Percentiles rank a stretch among this genome's conserved stretches.
Evolutionary conservation across 1,140 invertebrate species (phyloP).

Genomic region (Patella vulgata): DNA sequence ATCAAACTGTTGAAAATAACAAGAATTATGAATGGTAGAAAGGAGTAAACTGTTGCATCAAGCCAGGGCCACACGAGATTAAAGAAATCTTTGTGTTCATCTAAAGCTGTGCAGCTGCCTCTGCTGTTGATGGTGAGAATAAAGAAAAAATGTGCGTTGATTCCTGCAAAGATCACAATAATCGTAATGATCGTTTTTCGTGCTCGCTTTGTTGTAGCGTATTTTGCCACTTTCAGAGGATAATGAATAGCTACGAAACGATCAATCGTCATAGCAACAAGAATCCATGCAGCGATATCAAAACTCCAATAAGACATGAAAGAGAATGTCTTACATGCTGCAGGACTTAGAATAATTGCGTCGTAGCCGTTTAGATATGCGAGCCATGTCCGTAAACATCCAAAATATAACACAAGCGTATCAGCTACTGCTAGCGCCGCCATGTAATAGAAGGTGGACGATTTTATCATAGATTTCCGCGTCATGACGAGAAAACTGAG

Average conservation of each 20-base stretch:
- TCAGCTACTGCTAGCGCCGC: conserved; percentile 55
- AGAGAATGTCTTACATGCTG: conserved; percentile 33
- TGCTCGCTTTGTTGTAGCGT: conserved; percentile 30
- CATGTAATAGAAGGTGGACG: conserved; percentile 59
- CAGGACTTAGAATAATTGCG: conserved; percentile 17
- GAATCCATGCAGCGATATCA: conserved; percentile 50
- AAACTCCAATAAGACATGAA: conserved; percentile 45
- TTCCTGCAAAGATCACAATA: conserved; percentile 21
- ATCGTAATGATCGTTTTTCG: conserved; percentile 29
- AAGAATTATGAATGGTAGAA: conserved; percentile 48
- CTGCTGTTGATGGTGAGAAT: conserved; percentile 24
- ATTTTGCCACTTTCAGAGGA: conserved; percentile 41
- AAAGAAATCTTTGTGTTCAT: conserved; percentile 33
- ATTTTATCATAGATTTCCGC: conserved; percentile 39
- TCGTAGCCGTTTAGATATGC: conserved; percentile 28
- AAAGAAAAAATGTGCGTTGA: conserved; percentile 45
- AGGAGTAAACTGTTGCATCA: conserved; percentile 56
- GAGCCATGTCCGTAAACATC: conserved; percentile 38
- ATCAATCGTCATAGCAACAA: conserved; percentile 60
- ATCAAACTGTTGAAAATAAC: conserved; percentile 56
- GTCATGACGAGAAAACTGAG: conserved; percentile 54
- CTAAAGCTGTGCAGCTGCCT: conserved; percentile 20
- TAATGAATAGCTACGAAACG: conserved; percentile 51
- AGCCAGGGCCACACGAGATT: conserved; percentile 48
- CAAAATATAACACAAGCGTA: conserved; percentile 46